These are phyloP conservation scores for Hermetia illucens DNA, from an alignment of 1,140 invertebrate genomes.

Conservation along the genomic window DNA sequence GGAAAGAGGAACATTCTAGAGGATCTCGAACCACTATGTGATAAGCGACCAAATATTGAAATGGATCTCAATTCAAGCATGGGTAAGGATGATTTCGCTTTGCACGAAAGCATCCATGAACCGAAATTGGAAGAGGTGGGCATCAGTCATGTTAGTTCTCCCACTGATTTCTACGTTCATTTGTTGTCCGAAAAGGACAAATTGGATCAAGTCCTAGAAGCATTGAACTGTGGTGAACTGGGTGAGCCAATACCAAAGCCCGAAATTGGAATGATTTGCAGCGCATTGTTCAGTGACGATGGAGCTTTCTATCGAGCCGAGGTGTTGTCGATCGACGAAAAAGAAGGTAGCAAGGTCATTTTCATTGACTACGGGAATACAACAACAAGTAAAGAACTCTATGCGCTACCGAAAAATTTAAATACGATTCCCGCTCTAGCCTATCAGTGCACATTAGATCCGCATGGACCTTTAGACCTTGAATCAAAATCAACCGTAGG, in stretches of 20 bases:
- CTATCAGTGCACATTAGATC: too few species aligned
- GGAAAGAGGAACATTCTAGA: conserved; percentile 44
- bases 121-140: too few species aligned
- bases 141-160: conserved; percentile 39
- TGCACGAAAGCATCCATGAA: too few species aligned
- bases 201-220: conserved; percentile 41
- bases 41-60: conserved; percentile 19
- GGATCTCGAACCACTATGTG: conserved; percentile 36
- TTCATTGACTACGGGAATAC: too few species aligned
- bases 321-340: conserved; percentile 7
- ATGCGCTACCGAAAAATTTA: too few species aligned
- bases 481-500: too few species aligned
- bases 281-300: conserved; percentile 49
- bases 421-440: too few species aligned
- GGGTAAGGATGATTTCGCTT: too few species aligned
- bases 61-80: background rate
- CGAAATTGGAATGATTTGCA: conserved; percentile 39
- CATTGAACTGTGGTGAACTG: conserved; percentile 34
- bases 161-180: conserved; percentile 50
- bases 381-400: too few species aligned
- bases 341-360: too few species aligned
- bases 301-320: conserved; percentile 49
- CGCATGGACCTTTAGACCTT: too few species aligned
- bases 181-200: conserved; percentile 35
- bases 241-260: conserved; percentile 33